Evolutionary conservation across 2,888 invertebrate genomes (phyloP).

Genomic region (Tortrix viridana): DNA sequence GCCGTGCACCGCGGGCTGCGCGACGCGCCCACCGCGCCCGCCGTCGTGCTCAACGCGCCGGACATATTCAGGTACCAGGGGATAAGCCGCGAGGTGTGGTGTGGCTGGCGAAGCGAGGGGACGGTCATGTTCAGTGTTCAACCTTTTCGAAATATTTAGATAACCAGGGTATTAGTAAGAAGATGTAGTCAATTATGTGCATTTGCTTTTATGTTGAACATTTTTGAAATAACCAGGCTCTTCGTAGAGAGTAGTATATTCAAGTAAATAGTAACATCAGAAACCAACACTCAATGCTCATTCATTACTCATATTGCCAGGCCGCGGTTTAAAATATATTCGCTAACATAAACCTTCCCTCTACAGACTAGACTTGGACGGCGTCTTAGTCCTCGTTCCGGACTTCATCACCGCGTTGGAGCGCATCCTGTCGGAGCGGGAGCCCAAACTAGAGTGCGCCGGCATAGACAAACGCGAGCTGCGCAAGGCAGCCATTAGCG

Average conservation of each 20-base stretch:
- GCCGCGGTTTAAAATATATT: too few relatives aligned
- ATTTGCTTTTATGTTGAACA: too few relatives aligned
- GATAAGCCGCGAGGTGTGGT: not conserved
- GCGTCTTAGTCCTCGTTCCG: conserved; percentile 95
- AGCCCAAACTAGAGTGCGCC: conserved; percentile 88
- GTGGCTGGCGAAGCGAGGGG: too few relatives aligned
- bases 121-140: too few relatives aligned
- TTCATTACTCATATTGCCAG: too few relatives aligned
- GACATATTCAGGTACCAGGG: conserved; percentile 89
- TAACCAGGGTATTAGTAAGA: too few relatives aligned
- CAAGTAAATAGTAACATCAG: too few relatives aligned
- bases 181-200: too few relatives aligned
- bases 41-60: conserved; percentile 93
- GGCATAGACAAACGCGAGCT: conserved; percentile 90
- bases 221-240: too few relatives aligned
- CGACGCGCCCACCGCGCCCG: conserved; percentile 89
- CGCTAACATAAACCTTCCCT: conserved; percentile 7
- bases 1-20: conserved; percentile 94
- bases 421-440: conserved; percentile 94
- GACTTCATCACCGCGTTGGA: conserved; percentile 95
- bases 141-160: too few relatives aligned
- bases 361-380: conserved; percentile 92
- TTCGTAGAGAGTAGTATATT: too few relatives aligned
- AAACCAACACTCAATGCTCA: too few relatives aligned
- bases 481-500: conserved; percentile 95